phyloP scores from a whole-genome alignment of 92 coral and sea anemone genomes.

The Isaurus tuberculatus region DNA sequence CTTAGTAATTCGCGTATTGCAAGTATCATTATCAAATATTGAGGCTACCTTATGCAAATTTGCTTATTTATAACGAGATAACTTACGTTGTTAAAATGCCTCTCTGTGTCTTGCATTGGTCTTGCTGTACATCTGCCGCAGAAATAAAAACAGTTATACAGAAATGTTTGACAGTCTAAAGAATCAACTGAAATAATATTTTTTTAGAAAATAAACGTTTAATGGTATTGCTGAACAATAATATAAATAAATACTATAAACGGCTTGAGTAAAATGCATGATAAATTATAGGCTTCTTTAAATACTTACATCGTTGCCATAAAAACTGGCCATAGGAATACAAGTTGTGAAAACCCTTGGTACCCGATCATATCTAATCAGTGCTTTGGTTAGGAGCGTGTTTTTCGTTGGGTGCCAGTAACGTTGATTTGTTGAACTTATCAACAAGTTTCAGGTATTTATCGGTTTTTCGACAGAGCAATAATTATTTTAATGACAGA shows the following conservation, averaged over 20 bases:
- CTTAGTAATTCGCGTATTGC: not conserved
- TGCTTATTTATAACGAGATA: not conserved
- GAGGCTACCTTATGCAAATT: constrained; percentile 1
- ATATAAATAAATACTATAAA: not conserved
- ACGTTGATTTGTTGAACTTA: not conserved
- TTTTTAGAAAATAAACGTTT: not conserved
- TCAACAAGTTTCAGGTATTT: constrained; percentile 17
- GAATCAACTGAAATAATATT: not conserved
- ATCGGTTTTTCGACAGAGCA: constrained; percentile 3
- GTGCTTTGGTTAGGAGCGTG: not conserved
- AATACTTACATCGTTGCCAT: constrained; percentile 28
- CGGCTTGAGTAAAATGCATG: not conserved
- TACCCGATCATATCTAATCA: not conserved
- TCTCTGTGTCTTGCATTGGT: not conserved
- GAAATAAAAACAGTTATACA: not conserved
- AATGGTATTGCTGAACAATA: not conserved
- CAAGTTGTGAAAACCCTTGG: constrained; percentile 1
- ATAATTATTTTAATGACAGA: constrained; percentile 38
- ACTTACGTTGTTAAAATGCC: constrained; percentile 13
- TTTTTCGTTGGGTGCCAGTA: not conserved
- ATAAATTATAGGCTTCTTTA: not conserved
- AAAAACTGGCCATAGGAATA: not conserved
- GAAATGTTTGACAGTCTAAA: not conserved
- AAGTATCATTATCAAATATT: not conserved
- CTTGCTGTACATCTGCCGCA: constrained; percentile 12